A percentile compares a stretch with the other conserved stretches of the same genome.
Conservation (phyloP, 2,888 invertebrate genomes). For the Aplocera efformata region DNA sequence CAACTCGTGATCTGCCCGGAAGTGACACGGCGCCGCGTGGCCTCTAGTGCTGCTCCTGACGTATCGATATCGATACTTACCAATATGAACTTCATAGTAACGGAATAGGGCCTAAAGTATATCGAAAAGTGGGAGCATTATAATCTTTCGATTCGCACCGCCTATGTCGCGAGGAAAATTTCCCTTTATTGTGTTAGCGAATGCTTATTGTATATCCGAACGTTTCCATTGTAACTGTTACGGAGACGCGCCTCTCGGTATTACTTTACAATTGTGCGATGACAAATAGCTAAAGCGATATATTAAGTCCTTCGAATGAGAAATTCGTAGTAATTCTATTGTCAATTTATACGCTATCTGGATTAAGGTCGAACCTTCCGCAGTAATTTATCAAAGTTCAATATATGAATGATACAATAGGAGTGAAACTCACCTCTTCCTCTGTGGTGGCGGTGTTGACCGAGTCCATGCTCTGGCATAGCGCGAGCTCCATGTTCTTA, state of each 20-base stretch:
- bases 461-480: slow-evolving; percentile 98
- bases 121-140: slow-evolving; percentile 39
- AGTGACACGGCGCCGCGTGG: slow-evolving; percentile 37
- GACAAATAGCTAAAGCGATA: slow-evolving; percentile 66
- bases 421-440: slow-evolving; percentile 92
- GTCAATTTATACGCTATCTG: slow-evolving; percentile 34
- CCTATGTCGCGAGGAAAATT: slow-evolving; percentile 57
- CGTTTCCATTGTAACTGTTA: slow-evolving; percentile 60
- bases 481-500: slow-evolving; percentile 83
- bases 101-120: slow-evolving; percentile 49
- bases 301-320: slow-evolving; percentile 50
- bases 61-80: slow-evolving; percentile 35
- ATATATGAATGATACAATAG: neutral
- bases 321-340: slow-evolving; percentile 45
- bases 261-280: slow-evolving; percentile 62
- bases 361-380: slow-evolving; percentile 29
- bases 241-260: slow-evolving; percentile 49
- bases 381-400: slow-evolving; percentile 22
- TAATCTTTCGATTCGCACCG: slow-evolving; percentile 51
- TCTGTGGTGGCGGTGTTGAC: slow-evolving; percentile 97
- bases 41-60: slow-evolving; percentile 41
- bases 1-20: slow-evolving; percentile 42
- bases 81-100: slow-evolving; percentile 37
- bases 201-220: slow-evolving; percentile 69
- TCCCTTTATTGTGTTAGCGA: slow-evolving; percentile 72